These are phyloP conservation scores for Drosophila subquinaria DNA, from an alignment of 2,888 invertebrate species.

Conservation along the genomic window DNA sequence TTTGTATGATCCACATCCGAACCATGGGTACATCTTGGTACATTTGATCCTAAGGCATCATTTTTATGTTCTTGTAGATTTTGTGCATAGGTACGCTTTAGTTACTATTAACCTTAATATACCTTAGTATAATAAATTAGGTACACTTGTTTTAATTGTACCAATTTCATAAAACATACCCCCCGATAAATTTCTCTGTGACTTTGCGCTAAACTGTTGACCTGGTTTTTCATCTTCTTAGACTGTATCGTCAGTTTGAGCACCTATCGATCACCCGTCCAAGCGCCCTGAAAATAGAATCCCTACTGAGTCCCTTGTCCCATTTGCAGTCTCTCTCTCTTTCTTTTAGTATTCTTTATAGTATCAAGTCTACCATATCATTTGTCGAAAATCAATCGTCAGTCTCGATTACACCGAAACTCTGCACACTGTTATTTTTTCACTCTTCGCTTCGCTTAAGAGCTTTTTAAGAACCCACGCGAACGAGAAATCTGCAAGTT, in stretches of 20 bases:
- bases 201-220: constrained; percentile 29
- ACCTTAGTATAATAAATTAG: not conserved
- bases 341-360: constrained; percentile 21
- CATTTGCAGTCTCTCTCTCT: constrained; percentile 15
- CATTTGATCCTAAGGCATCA: constrained; percentile 1
- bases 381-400: constrained; percentile 27
- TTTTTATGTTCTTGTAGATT: not conserved
- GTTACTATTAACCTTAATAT: not conserved
- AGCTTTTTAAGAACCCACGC: constrained; percentile 50
- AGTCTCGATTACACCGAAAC: constrained; percentile 33
- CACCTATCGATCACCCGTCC: not conserved
- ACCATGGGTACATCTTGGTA: not conserved
- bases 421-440: constrained; percentile 42
- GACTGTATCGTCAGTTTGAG: constrained; percentile 21
- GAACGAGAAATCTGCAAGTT: constrained; percentile 44
- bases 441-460: constrained; percentile 19
- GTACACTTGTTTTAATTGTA: not conserved
- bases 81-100: not conserved
- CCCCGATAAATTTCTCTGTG: not conserved
- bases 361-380: constrained; percentile 16
- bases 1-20: too few relatives aligned
- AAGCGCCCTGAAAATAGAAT: constrained; percentile 11
- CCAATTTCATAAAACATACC: not conserved
- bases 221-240: constrained; percentile 19
- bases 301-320: constrained; percentile 4